Evolutionary conservation across 2,888 invertebrate genomes (phyloP).

Genomic region (Didymodactylos carnosus): DNA sequence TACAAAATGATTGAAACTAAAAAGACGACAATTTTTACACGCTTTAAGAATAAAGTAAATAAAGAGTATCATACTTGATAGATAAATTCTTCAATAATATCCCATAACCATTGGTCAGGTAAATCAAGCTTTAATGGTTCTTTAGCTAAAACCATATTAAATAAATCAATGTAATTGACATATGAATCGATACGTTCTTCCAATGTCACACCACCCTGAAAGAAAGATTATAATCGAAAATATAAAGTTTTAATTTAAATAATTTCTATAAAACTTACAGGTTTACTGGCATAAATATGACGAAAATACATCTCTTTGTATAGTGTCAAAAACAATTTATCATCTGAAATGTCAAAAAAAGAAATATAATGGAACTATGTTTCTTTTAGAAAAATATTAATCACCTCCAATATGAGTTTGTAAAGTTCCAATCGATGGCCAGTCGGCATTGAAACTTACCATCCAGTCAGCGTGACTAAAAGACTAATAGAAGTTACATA

Average conservation of each 20-base stretch:
- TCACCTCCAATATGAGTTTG: background rate
- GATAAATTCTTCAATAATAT: conserved; percentile 95
- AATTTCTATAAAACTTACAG: conserved; percentile 20
- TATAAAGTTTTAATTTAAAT: too few relatives aligned
- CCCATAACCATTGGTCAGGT: conserved; percentile 98
- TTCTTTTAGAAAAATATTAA: too few relatives aligned
- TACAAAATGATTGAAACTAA: conserved; percentile 42
- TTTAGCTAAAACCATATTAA: conserved; percentile 71
- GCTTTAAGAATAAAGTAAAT: too few relatives aligned
- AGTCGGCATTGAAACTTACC: background rate
- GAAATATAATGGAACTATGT: background rate
- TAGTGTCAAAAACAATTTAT: conserved; percentile 65
- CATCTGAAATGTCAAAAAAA: conserved; percentile 24
- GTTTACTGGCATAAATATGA: conserved; percentile 79
- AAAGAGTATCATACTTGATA: too few relatives aligned
- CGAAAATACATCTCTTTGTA: conserved; percentile 94
- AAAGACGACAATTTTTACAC: too few relatives aligned
- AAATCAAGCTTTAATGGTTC: conserved; percentile 61
- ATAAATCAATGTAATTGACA: conserved; percentile 89
- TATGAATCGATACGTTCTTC: conserved; percentile 84
- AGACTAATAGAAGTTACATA: background rate
- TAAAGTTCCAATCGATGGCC: background rate
- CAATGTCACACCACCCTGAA: conserved; percentile 59
- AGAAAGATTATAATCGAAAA: background rate
- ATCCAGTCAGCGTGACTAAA: background rate